A percentile compares a stretch with the other conserved stretches of the same genome.
These are phyloP conservation scores for Dendrolimus houi DNA, from an alignment of 2,888 invertebrate genomes.

Conservation along the genomic window DNA sequence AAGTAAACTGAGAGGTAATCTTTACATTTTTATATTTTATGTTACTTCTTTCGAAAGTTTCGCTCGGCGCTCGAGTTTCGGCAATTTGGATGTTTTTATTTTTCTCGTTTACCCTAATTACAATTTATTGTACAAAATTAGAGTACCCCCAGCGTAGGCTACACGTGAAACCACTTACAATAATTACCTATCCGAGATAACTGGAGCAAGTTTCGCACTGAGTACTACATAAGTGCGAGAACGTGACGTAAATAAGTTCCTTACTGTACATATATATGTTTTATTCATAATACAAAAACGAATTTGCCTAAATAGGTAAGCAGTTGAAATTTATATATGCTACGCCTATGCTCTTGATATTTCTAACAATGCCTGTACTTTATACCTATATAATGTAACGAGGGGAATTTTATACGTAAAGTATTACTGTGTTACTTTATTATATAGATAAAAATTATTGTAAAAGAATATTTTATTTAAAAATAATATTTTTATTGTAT, in stretches of 20 bases:
- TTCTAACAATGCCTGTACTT: neutral
- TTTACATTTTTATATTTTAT: slow-evolving; percentile 42
- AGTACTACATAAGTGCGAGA: slow-evolving; percentile 12
- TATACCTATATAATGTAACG: neutral
- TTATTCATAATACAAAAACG: neutral
- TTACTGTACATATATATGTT: slow-evolving; percentile 1
- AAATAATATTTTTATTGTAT: too few species aligned
- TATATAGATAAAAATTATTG: too few species aligned
- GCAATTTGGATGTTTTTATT: slow-evolving; percentile 28
- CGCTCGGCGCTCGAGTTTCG: slow-evolving; percentile 20
- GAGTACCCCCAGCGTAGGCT: slow-evolving; percentile 10
- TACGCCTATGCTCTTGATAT: neutral
- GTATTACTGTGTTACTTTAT: neutral
- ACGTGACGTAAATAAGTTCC: slow-evolving; percentile 8
- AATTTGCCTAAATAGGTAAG: neutral
- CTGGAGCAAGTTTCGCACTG: slow-evolving; percentile 11
- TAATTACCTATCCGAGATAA: slow-evolving; percentile 17
- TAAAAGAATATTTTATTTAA: too few species aligned
- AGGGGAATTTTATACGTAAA: neutral
- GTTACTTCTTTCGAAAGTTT: slow-evolving; percentile 33
- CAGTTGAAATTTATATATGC: neutral
- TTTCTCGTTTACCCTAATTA: slow-evolving; percentile 21
- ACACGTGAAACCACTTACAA: slow-evolving; percentile 23
- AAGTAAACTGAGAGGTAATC: slow-evolving; percentile 35
- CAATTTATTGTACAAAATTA: slow-evolving; percentile 17